phyloP scores from a whole-genome alignment of 2,113 vertebrate genomes.

The Aegithalos caudatus region DNA sequence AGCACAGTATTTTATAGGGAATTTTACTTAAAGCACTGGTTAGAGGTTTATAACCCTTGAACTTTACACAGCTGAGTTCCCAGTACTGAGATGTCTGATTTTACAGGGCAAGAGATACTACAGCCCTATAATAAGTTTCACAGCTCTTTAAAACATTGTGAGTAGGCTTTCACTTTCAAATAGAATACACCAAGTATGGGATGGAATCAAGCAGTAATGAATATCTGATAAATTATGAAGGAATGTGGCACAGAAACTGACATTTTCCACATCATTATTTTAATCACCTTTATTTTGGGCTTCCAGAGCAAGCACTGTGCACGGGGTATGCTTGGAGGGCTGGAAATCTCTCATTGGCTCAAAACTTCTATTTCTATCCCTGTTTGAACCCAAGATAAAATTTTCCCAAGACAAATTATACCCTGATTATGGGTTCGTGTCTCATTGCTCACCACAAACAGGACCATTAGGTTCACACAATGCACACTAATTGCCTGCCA shows the following conservation, averaged over 20 bases:
- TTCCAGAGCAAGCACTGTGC: background rate
- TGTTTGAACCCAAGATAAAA: conserved; percentile 31
- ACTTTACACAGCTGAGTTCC: background rate
- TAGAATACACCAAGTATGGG: background rate
- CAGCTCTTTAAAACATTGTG: background rate
- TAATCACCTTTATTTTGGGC: conserved; percentile 6
- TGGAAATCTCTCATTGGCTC: background rate
- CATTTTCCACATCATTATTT: conserved; percentile 1
- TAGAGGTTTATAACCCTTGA: background rate
- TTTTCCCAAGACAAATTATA: conserved; percentile 65
- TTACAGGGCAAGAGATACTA: background rate
- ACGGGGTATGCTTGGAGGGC: accelerated
- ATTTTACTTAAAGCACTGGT: background rate
- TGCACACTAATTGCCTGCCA: conserved; percentile 67
- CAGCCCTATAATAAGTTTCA: background rate
- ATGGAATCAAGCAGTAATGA: background rate
- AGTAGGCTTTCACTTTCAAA: background rate
- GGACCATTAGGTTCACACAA: conserved; percentile 65
- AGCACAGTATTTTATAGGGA: background rate
- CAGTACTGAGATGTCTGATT: background rate
- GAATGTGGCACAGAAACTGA: background rate
- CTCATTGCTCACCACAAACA: conserved; percentile 66
- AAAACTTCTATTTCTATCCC: conserved; percentile 1
- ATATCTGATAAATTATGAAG: conserved; percentile 6
- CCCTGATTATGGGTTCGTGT: conserved; percentile 66